These are phyloP conservation scores for Idaea dimidiata DNA, from an alignment of 2,888 invertebrate genomes.

Conservation along the genomic window DNA sequence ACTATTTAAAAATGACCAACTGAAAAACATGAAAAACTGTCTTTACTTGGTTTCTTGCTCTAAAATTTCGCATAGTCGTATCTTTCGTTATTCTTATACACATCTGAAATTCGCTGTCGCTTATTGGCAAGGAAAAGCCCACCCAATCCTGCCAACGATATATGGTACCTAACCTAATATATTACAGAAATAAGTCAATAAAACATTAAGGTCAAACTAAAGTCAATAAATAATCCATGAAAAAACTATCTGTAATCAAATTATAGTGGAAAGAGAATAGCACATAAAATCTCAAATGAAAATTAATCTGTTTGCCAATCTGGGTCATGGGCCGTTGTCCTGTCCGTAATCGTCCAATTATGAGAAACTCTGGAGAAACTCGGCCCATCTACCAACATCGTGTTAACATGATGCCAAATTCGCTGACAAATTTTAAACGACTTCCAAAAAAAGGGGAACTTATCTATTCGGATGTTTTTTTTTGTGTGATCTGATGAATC, in stretches of 20 bases:
- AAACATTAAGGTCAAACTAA: background rate
- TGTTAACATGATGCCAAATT: background rate
- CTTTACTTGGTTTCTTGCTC: too few relatives aligned
- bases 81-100: too few relatives aligned
- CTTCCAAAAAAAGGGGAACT: too few relatives aligned
- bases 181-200: background rate
- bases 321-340: background rate
- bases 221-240: background rate
- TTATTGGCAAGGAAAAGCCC: too few relatives aligned
- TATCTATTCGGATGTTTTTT: too few relatives aligned
- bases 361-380: background rate
- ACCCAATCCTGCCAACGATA: too few relatives aligned
- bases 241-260: background rate
- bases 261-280: background rate
- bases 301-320: slow-evolving; percentile 1
- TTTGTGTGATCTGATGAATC: too few relatives aligned
- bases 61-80: too few relatives aligned
- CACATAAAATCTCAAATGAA: slow-evolving; percentile 1
- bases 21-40: too few relatives aligned
- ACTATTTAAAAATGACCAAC: too few relatives aligned
- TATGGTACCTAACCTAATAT: too few relatives aligned
- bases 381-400: background rate
- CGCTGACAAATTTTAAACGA: background rate
- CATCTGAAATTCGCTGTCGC: too few relatives aligned
- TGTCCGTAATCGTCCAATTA: background rate